Base-by-base conservation (phyloP, 92 coral and sea anemone genomes). In the Siderastrea siderea region DNA sequence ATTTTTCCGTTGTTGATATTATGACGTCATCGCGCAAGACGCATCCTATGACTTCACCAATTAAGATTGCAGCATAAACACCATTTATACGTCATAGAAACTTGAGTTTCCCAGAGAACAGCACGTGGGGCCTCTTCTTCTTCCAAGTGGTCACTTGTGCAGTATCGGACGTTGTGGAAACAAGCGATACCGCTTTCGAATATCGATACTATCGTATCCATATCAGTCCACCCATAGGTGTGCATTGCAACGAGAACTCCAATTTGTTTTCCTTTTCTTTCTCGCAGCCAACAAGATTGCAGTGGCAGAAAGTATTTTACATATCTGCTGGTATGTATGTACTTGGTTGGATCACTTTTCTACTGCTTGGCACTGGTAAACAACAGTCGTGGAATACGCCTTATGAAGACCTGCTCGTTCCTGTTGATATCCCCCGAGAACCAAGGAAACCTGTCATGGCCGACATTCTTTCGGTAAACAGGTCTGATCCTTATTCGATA, bases 261-360 rank as follows among this genome's bases (percentile, higher is more conserved):
- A 5, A 3, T 77, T 55, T 77, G 13, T 16, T 47, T 10, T 47
- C 55, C 68, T 43, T 6, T 57, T 65, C 75, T 47, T 78, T 65
- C 68, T 85, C 80, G 44, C 89, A 97, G 99, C 98, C 99, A 47
- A 95, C 98, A 10, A 94, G 98, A 53, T 84, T 59, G 7, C 98
- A 91, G 70, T 97, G 99, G 99, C 99, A 97, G 81, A 95, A 90
- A 67, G 98, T 97, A 43, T 95, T 97, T 68, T 97, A 85, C 86
- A 95, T 97, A 79, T 59, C 99, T 1, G 98, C 98, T 9, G 91
- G 71, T 1, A 9, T 94, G 50, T 94, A 91, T 74, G 87, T 93
- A 19, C 44, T 95, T 63, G 99, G 99, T 6, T 80, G 90, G 66
- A 4, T 95, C 6, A 84, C 85, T 11, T 97, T 67, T 72, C 69